A percentile compares a stretch with the other conserved stretches of the same genome.
Conservation (phyloP, 2,888 invertebrate genomes). For the Drosophila neoperkinsi region DNA sequence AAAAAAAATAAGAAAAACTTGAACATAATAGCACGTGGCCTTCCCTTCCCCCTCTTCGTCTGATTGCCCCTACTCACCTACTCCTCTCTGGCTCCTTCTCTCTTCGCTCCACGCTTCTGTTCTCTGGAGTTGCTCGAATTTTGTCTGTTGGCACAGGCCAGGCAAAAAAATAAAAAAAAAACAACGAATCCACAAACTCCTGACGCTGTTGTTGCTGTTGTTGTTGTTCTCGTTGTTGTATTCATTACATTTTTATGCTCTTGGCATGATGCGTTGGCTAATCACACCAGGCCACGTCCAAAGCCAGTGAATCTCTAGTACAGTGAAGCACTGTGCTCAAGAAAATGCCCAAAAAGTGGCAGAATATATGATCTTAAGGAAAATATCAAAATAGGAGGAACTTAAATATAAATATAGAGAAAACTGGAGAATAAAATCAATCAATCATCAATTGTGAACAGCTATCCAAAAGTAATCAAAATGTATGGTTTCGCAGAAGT, state of each 20-base stretch:
- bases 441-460: neutral
- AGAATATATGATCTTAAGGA: neutral
- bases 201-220: neutral
- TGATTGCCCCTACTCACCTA: conserved; percentile 1
- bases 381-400: neutral
- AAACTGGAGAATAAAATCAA: neutral
- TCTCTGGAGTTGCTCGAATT: conserved; percentile 24
- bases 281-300: conserved; percentile 49
- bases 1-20: conserved; percentile 17
- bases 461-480: neutral
- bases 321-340: conserved; percentile 27
- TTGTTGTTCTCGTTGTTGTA: conserved; percentile 30
- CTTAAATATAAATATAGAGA: neutral
- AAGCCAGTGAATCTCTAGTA: conserved; percentile 19
- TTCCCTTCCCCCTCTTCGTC: neutral
- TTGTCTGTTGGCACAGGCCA: conserved; percentile 27
- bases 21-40: conserved; percentile 32
- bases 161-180: conserved; percentile 10
- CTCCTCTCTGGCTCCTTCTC: neutral
- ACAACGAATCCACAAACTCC: conserved; percentile 12
- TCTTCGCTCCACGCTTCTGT: conserved; percentile 6
- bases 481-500: neutral
- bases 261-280: conserved; percentile 57
- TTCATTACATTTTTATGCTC: conserved; percentile 52
- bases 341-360: neutral